phyloP scores from a whole-genome alignment of 53 echinoderm and acorn worm species.

The Apostichopus leukothele region DNA sequence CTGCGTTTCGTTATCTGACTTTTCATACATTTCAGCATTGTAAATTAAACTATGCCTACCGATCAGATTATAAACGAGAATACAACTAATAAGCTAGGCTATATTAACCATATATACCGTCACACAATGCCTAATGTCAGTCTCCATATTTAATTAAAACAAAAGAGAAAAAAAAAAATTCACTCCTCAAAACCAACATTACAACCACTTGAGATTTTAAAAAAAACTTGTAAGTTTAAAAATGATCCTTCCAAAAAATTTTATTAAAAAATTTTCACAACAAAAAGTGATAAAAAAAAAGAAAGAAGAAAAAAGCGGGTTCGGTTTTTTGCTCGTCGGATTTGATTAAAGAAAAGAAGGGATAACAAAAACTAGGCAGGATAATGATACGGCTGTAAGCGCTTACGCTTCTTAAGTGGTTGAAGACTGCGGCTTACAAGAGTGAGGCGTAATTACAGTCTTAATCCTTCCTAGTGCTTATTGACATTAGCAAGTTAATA shows the following conservation, averaged over 20 bases:
- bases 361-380: no score
- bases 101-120: no score
- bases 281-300: background rate
- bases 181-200: background rate
- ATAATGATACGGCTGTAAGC: background rate
- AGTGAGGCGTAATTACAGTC: background rate
- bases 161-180: no score
- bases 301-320: no score
- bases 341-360: background rate
- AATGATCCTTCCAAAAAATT: background rate
- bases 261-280: conserved; percentile 24
- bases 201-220: background rate
- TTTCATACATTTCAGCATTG: no score
- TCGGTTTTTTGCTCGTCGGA: background rate
- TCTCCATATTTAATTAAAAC: no score
- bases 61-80: no score
- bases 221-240: background rate
- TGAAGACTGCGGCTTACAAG: background rate
- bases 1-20: no score
- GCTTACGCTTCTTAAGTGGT: background rate
- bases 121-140: no score
- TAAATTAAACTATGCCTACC: no score
- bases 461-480: background rate
- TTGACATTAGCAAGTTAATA: conserved; percentile 38
- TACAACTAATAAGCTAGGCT: no score